Evolutionary conservation across 2,888 invertebrate genomes (phyloP), one percentile per base, ranked within the genome.

Genomic region (Monopis laevigella): DNA sequence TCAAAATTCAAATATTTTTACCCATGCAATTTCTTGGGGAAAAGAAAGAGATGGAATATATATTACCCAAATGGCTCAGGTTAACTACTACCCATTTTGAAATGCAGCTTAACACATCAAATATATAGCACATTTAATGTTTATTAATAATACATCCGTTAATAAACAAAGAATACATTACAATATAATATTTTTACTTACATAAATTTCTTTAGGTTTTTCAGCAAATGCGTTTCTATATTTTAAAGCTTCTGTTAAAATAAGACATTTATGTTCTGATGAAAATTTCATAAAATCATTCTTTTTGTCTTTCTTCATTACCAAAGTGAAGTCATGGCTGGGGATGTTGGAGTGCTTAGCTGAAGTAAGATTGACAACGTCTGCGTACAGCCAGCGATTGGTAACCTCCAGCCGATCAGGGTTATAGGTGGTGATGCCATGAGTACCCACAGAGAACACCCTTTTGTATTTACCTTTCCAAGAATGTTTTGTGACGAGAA

Each of bases 381-480:
- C 93, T 2, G 86, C 84, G 59, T 92, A 94, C 39, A 88, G 80
- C 94, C 94, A 95, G 72, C 93, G 91, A 78, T 99, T 99, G 42
- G 99, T 99, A 48, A 80, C 77, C 60, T 78, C 78, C 56, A 80
- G 47, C 8, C 75, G 63, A 44, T 80, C 80, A 0, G 80, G 98
- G 75, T 98, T 98, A 74, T 98, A 98, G 1, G 99, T 99, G 35
- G 98, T 95, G 54, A 99, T 92, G 21, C 97, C 98, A 63, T 89
- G 87, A 28, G 95, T 92, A 41, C 98, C 98, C 59, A 99, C 89
- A 6, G 98, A 96, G 66, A 99, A 94, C 58, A 99, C 93, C 54
- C 99, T 85, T 71, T 96, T 97, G 78, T 99, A 99, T 90, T 94
- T 98, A 67, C 98, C 99, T 73, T 96, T 98, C 98, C 98, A 99